phyloP scores from a whole-genome alignment of 2,888 invertebrate species.

The Odontocerum albicorne region DNA sequence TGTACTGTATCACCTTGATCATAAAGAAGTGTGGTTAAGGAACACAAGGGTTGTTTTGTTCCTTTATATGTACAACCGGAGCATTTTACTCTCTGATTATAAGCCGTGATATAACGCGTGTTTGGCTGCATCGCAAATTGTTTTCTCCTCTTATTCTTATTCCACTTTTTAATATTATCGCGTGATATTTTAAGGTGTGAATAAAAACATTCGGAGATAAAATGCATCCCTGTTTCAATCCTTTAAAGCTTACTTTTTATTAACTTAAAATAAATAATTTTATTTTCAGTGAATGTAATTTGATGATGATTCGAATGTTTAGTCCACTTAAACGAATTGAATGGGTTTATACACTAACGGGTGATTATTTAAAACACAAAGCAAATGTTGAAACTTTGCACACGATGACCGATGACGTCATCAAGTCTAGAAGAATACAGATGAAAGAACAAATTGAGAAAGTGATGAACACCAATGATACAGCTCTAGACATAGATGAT shows the following conservation, averaged over 20 bases:
- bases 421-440: conserved; percentile 37
- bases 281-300: conserved; percentile 24
- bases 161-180: not conserved
- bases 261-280: not conserved
- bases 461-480: not conserved
- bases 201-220: not conserved
- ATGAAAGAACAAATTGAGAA: conserved; percentile 26
- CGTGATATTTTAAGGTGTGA: not conserved
- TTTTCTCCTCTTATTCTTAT: not conserved
- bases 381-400: conserved; percentile 41
- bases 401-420: conserved; percentile 39
- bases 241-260: not conserved
- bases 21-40: no score
- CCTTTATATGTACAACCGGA: no score
- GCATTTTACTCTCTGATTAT: no score
- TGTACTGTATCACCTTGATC: no score
- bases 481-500: conserved; percentile 1
- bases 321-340: conserved; percentile 10
- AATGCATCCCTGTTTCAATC: not conserved
- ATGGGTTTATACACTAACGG: conserved; percentile 41
- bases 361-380: conserved; percentile 49
- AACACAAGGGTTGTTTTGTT: no score
- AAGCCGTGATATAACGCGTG: no score
- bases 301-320: conserved; percentile 15
- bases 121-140: no score